phyloP scores from a whole-genome alignment of 2,797 vertebrate species.

The Sphenopsis melanotis region DNA sequence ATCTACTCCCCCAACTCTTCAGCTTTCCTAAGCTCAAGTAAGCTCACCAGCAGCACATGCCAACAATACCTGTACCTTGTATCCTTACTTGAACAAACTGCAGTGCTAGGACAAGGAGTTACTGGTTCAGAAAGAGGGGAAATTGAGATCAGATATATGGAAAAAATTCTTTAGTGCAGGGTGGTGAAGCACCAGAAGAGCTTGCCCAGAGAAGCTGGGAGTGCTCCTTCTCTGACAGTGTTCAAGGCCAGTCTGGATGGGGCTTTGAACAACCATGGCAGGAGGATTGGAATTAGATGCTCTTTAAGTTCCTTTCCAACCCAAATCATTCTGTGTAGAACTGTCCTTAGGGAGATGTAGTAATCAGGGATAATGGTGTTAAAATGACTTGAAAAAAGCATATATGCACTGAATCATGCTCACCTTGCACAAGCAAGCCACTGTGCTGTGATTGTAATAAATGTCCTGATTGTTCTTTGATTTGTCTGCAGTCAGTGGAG shows the following conservation, averaged over 20 bases:
- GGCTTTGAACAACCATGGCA: not conserved
- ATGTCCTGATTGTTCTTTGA: not conserved
- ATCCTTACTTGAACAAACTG: not conserved
- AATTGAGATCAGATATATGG: not conserved
- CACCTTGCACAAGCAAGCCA: not conserved
- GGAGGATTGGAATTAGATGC: not conserved
- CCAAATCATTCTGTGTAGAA: not conserved
- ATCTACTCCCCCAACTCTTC: not conserved
- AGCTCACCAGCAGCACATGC: not conserved
- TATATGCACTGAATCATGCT: not conserved
- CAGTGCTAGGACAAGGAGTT: not conserved
- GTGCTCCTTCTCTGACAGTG: not conserved
- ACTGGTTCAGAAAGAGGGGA: not conserved
- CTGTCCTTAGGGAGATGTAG: not conserved
- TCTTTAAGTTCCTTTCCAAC: not conserved
- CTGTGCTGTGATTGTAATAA: accelerated
- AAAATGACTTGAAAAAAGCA: not conserved
- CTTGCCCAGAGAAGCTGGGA: not conserved
- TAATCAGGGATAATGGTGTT: not conserved
- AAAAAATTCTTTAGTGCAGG: not conserved
- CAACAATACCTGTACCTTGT: not conserved
- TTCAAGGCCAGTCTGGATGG: not conserved
- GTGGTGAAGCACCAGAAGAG: not conserved
- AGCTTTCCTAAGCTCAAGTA: not conserved
- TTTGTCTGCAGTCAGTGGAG: not conserved